Conservation (phyloP, 1,140 invertebrate species). For the Monochamus saltuarius region DNA sequence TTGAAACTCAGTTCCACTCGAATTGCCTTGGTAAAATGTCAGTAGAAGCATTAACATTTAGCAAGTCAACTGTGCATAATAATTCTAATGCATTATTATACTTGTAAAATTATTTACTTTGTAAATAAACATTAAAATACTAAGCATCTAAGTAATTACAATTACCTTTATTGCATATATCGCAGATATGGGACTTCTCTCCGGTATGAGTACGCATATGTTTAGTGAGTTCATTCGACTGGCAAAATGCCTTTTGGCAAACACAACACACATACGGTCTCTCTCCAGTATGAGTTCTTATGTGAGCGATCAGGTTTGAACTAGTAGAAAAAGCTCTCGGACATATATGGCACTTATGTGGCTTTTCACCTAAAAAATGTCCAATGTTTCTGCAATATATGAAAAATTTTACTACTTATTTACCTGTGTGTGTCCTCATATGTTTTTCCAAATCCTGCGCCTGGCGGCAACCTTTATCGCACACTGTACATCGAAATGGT, state of each 20-base stretch:
- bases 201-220: slow-evolving; percentile 54
- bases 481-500: slow-evolving; percentile 62
- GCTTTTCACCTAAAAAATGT: slow-evolving; percentile 53
- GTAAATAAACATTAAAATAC: no score
- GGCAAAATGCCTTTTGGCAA: slow-evolving; percentile 54
- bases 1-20: no score
- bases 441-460: slow-evolving; percentile 61
- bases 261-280: slow-evolving; percentile 53
- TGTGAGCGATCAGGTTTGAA: slow-evolving; percentile 57
- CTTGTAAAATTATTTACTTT: no score
- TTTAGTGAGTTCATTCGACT: slow-evolving; percentile 52
- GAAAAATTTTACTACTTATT: neutral
- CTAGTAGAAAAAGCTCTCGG: slow-evolving; percentile 59
- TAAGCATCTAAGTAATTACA: no score
- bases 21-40: no score
- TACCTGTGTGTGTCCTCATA: slow-evolving; percentile 58
- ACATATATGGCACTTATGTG: slow-evolving; percentile 58
- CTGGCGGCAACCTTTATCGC: slow-evolving; percentile 60
- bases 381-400: no score
- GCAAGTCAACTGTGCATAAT: no score
- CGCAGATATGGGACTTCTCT: slow-evolving; percentile 55
- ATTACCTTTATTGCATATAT: slow-evolving; percentile 51
- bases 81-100: no score
- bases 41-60: no score
- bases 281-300: slow-evolving; percentile 57